Base-by-base conservation (phyloP, 2,113 vertebrate species). In the Myrmophylax atrothorax region DNA sequence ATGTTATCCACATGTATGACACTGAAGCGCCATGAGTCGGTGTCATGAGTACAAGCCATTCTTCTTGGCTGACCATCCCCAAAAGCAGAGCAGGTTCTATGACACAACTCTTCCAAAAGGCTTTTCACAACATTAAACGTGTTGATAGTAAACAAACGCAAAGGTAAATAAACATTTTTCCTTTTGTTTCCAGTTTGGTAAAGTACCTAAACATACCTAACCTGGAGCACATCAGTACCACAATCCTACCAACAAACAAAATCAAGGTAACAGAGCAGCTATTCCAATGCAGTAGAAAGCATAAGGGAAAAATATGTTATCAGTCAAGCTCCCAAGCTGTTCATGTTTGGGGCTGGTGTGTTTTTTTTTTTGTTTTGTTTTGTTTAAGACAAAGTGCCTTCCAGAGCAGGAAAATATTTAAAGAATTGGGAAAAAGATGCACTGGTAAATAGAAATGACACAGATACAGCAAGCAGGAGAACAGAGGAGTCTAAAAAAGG, bases 401-500 rank as follows among this genome's bases (percentile, higher is more conserved):
- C 35, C 26, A 53, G 10, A 88, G 25, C 8, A 78, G 23, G 38
- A 80, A 94, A 70, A 63, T 14, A 58, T 35, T 86, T 80, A 28
- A 53, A 76, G 37, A 88, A 95, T 37, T 40, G 3, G 69, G 42
- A 66, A 56, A 77, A 44, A 87, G 7, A 81, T 28, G 26, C 55
- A 88, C 4, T 83, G 60, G 60, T 59, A 93, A 94, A 85, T 47
- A 83, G 67, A 94, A 96, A 62, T 58, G 88, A 89, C 92, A 94
- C 60, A 94, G 82, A 94, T 90, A 93, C 2, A 93, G 88, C 52
- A 72, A 7, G 11, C 0, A 79, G 52, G 81, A 90, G 87, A 94
- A 95, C 33, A 94, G 75, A 90, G 29, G 16, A 93, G 29, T 88
- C 89, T 92, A 93, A 93, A 96, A 93, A 94, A 93, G 90, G 92